Evolutionary conservation across 2,797 vertebrate genomes (phyloP), one percentile per base, ranked within the genome.

Genomic region (Argyrosomus regius): DNA sequence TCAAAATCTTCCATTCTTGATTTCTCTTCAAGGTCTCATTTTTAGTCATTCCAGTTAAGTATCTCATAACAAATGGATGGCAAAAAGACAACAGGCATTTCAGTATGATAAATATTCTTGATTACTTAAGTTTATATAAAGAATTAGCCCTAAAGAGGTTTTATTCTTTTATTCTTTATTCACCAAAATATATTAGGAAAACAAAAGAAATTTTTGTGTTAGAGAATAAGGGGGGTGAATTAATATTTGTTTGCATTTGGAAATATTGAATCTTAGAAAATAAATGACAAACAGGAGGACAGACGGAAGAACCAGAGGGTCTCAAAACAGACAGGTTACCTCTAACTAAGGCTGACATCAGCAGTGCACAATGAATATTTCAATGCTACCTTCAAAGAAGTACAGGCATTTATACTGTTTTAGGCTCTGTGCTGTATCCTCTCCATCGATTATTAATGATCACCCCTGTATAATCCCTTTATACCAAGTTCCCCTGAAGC

Each of bases 391-490:
- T 90, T 92, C 61, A 89, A 80, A 89, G 84, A 80, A 89, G 53
- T 48, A 62, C 56, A 88, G 76, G 72, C 82, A 75, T 92, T 90
- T 89, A 88, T 81, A 86, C 88, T 75, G 89, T 88, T 94, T 94
- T 82, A 86, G 74, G 79, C 83, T 89, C 77, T 3, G 52, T 78
- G 81, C 79, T 70, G 79, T 87, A 88, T 87, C 88, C 85, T 87
- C 78, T 54, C 53, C 83, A 94, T 94, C 17, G 82, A 92, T 94
- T 94, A 94, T 94, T 92, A 82, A 94, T 87, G 75, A 89, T 83
- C 79, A 84, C 64, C 82, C 72, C 75, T 68, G 85, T 86, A 89
- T 92, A 87, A 94, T 88, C 81, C 83, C 86, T 90, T 91, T 76
- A 85, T 89, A 83, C 73, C 53, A 52, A 62, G 75, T 77, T 79